phyloP scores from a whole-genome alignment of 2,113 vertebrate species.

The Megatriorchis doriae region DNA sequence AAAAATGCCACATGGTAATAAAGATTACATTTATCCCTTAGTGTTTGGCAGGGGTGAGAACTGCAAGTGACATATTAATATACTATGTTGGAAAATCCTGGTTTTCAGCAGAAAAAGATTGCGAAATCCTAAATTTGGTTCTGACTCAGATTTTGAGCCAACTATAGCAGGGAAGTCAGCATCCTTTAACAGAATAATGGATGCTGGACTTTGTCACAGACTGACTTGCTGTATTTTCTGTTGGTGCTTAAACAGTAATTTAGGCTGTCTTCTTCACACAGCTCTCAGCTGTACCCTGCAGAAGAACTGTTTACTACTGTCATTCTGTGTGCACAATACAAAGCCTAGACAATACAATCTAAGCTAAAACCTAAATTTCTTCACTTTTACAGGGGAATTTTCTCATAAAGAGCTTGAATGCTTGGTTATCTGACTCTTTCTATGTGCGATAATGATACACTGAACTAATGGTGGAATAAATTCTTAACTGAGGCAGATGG shows the following conservation, averaged over 20 bases:
- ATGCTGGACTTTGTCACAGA: not conserved
- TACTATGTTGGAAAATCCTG: not conserved
- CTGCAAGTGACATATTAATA: not conserved
- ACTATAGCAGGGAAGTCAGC: not conserved
- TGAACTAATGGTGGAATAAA: not conserved
- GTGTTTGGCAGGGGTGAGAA: not conserved
- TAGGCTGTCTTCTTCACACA: not conserved
- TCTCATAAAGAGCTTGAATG: not conserved
- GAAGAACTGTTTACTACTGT: not conserved
- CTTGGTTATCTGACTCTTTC: not conserved
- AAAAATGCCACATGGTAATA: not conserved
- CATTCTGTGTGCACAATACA: not conserved
- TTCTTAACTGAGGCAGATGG: not conserved
- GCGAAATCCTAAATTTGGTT: not conserved
- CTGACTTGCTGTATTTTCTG: not conserved
- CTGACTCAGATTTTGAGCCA: not conserved
- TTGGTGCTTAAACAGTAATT: not conserved
- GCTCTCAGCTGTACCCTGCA: not conserved
- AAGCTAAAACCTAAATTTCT: not conserved
- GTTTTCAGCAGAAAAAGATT: not conserved
- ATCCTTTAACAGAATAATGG: not conserved
- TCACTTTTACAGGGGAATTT: not conserved
- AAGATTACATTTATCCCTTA: not conserved
- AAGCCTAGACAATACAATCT: not conserved
- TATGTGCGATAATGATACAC: not conserved